Conservation (phyloP, 1,140 invertebrate species). For the Helicorthomorpha holstii region DNA sequence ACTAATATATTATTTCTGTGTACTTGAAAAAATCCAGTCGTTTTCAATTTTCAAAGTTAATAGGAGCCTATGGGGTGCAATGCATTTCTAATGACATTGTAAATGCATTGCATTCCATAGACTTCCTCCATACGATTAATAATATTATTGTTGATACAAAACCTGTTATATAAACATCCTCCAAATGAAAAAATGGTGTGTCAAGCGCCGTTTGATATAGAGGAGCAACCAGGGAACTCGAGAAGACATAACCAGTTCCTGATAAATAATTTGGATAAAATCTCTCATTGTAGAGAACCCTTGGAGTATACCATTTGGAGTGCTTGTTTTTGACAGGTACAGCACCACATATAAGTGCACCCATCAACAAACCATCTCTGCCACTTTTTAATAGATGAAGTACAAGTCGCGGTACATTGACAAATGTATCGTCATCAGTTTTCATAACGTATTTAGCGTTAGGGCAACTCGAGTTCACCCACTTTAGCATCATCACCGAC, state of each 20-base stretch:
- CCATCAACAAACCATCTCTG: conserved; percentile 35
- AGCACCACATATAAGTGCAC: conserved; percentile 53
- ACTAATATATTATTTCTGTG: no score
- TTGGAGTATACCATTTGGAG: conserved; percentile 63
- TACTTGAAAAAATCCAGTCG: no score
- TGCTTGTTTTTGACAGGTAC: conserved; percentile 46
- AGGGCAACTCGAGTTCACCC: conserved; percentile 26
- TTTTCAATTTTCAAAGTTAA: no score
- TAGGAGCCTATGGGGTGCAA: no score
- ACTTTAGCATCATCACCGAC: conserved; percentile 67
- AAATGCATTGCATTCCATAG: no score
- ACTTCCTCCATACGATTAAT: no score
- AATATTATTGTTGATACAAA: no score
- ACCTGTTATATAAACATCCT: conserved; percentile 75
- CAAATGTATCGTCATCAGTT: conserved; percentile 35
- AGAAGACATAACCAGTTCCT: conserved; percentile 66
- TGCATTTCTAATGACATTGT: no score
- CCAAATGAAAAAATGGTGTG: conserved; percentile 50
- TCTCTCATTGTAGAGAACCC: conserved; percentile 52
- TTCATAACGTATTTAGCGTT: conserved; percentile 27
- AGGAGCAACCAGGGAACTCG: conserved; percentile 41
- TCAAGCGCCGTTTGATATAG: conserved; percentile 48
- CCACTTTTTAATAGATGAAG: conserved; percentile 11
- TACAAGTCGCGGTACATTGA: conserved; percentile 37
- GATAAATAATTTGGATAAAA: conserved; percentile 68